These are phyloP conservation scores for Clistopyga incitator DNA, from an alignment of 2,888 invertebrate species.

Conservation along the genomic window DNA sequence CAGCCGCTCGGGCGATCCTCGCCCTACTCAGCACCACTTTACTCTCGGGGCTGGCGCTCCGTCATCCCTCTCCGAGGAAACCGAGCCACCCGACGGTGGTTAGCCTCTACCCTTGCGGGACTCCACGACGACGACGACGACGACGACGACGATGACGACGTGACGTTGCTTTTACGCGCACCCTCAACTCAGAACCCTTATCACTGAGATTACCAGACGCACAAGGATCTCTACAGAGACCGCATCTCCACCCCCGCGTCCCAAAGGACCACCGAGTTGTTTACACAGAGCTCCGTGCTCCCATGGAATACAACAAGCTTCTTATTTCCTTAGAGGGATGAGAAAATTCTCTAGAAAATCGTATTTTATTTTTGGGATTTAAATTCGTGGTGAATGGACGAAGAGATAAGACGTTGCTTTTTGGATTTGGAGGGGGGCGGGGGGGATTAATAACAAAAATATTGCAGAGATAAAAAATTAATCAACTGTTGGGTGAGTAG, in stretches of 20 bases:
- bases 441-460: too few relatives aligned
- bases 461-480: too few relatives aligned
- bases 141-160: constrained; percentile 34
- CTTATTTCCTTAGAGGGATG: constrained; percentile 14
- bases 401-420: too few relatives aligned
- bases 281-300: constrained; percentile 32
- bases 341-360: constrained; percentile 2
- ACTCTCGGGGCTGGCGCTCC: constrained; percentile 52
- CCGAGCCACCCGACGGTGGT: constrained; percentile 67
- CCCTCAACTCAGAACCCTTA: constrained; percentile 52
- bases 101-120: constrained; percentile 60
- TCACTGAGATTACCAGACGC: constrained; percentile 58
- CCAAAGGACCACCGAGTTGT: constrained; percentile 39
- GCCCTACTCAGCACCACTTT: constrained; percentile 62
- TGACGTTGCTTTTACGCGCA: constrained; percentile 49
- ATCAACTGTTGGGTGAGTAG: too few relatives aligned
- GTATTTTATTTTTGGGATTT: neutral
- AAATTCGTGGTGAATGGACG: too few relatives aligned
- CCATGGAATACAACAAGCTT: constrained; percentile 24
- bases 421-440: too few relatives aligned
- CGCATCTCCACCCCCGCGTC: constrained; percentile 41
- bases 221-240: constrained; percentile 38
- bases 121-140: constrained; percentile 10
- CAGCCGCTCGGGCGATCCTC: constrained; percentile 40
- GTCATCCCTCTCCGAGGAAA: constrained; percentile 71